A percentile compares a stretch with the other conserved stretches of the same genome.
These are phyloP conservation scores for Brachionus calyciflorus DNA, from an alignment of 1,140 invertebrate genomes.

Conservation along the genomic window DNA sequence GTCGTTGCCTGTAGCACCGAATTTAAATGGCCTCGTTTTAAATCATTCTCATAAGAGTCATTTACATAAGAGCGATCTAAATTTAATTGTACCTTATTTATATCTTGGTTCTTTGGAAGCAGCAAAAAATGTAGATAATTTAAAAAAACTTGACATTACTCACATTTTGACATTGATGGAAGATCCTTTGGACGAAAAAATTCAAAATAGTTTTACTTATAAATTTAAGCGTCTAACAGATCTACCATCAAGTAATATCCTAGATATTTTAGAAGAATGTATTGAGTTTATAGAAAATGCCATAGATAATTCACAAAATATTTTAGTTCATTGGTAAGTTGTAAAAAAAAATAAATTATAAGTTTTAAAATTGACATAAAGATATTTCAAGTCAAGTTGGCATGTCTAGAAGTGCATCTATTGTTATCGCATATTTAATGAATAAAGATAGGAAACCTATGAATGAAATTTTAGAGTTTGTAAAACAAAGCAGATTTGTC, in stretches of 20 bases:
- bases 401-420: slow-evolving; percentile 5
- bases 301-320: background rate
- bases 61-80: background rate
- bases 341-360: background rate
- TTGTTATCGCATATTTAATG: slow-evolving; percentile 24
- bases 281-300: slow-evolving; percentile 2
- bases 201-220: background rate
- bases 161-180: background rate
- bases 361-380: too few species aligned
- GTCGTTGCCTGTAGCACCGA: background rate
- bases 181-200: background rate
- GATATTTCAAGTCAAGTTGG: background rate
- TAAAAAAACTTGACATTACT: background rate
- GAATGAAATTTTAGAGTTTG: background rate
- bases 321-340: slow-evolving; percentile 12
- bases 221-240: background rate
- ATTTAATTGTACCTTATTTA: background rate
- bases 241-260: background rate
- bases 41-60: background rate
- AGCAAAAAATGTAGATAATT: background rate
- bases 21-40: background rate
- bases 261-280: background rate
- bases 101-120: background rate
- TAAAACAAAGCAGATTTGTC: slow-evolving; percentile 4
- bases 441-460: background rate